These are phyloP conservation scores for Hemichromis elongatus DNA, from an alignment of 2,113 vertebrate genomes.

Conservation along the genomic window DNA sequence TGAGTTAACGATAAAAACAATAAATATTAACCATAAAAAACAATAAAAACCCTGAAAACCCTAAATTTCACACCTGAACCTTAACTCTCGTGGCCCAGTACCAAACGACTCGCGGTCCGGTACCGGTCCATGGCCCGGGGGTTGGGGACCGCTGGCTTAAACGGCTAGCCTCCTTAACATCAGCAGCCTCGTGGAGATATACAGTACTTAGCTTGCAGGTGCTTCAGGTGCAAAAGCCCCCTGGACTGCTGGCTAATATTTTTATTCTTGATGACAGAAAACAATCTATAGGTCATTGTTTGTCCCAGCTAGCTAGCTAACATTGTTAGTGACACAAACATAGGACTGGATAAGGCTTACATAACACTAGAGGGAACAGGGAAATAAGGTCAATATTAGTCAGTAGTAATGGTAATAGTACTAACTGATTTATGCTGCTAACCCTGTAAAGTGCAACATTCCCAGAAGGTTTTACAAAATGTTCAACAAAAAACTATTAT, in stretches of 20 bases:
- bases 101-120: too few species aligned
- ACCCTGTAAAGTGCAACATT: background rate
- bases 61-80: too few species aligned
- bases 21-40: too few species aligned
- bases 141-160: too few species aligned
- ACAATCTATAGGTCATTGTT: background rate
- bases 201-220: too few species aligned
- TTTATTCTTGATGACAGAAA: background rate
- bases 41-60: too few species aligned
- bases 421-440: background rate
- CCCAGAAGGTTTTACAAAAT: background rate
- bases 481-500: background rate
- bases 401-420: background rate
- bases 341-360: rapidly evolving
- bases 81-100: too few species aligned
- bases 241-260: background rate
- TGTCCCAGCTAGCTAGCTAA: rapidly evolving
- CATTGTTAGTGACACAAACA: background rate
- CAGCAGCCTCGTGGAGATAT: too few species aligned
- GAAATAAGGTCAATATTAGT: background rate
- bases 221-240: too few species aligned
- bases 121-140: too few species aligned
- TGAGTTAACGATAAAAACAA: too few species aligned
- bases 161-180: rapidly evolving
- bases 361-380: background rate